A percentile compares a stretch with the other conserved stretches of the same genome.
These are phyloP conservation scores for Leptinotarsa lineolata DNA, from an alignment of 1,140 invertebrate genomes.

Conservation along the genomic window DNA sequence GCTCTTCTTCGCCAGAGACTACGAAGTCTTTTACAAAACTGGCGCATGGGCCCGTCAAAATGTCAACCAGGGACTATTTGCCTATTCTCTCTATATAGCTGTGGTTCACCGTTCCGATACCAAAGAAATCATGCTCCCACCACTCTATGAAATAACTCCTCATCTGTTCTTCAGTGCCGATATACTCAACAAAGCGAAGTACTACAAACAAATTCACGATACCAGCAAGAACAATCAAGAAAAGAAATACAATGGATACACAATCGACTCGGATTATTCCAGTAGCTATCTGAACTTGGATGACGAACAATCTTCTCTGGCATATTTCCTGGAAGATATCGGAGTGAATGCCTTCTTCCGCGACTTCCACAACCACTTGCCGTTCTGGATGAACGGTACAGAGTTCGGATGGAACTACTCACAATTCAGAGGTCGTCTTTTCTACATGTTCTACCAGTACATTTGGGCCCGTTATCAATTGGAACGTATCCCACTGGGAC, in stretches of 20 bases:
- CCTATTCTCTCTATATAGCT: constrained; percentile 64
- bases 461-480: constrained; percentile 68
- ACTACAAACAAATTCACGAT: constrained; percentile 57
- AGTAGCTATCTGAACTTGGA: constrained; percentile 58
- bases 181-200: constrained; percentile 63
- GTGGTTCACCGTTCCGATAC: constrained; percentile 66
- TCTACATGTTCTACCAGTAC: constrained; percentile 64
- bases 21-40: constrained; percentile 67
- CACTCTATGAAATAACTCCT: constrained; percentile 69
- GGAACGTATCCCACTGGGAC: constrained; percentile 67
- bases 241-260: constrained; percentile 56
- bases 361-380: constrained; percentile 66
- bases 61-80: constrained; percentile 67
- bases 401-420: constrained; percentile 56
- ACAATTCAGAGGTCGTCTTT: constrained; percentile 63
- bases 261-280: constrained; percentile 59
- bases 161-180: constrained; percentile 64
- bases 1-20: constrained; percentile 67
- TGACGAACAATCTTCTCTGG: constrained; percentile 54
- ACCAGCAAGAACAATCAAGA: constrained; percentile 36
- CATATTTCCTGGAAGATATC: constrained; percentile 74
- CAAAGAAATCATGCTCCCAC: constrained; percentile 63
- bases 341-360: constrained; percentile 70
- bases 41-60: constrained; percentile 66
- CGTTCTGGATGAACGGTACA: constrained; percentile 63